phyloP scores from a whole-genome alignment of 2,113 vertebrate species.

The Narcine bancroftii region DNA sequence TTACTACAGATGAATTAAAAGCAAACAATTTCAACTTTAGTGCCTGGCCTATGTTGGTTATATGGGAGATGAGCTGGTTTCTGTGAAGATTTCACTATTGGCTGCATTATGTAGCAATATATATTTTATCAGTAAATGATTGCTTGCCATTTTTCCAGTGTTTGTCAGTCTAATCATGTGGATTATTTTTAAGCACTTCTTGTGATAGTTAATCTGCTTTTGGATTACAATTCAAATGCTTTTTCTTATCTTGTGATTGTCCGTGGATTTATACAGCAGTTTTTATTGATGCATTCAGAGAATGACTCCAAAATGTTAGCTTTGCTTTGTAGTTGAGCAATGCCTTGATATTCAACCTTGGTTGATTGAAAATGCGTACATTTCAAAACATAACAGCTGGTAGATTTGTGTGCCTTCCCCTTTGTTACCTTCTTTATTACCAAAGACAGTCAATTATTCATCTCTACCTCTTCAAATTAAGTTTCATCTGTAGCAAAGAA shows the following conservation, averaged over 20 bases:
- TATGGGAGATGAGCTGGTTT: slow-evolving; percentile 62
- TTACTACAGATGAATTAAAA: not conserved
- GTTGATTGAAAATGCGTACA: no score
- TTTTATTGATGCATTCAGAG: not conserved
- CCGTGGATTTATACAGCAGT: not conserved
- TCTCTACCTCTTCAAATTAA: not conserved
- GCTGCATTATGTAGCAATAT: slow-evolving; percentile 61
- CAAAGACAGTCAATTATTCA: not conserved
- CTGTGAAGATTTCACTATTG: slow-evolving; percentile 80
- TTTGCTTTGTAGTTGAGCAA: not conserved
- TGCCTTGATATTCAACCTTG: not conserved
- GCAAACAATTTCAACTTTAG: not conserved
- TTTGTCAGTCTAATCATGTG: not conserved
- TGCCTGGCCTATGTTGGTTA: not conserved
- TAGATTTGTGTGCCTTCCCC: no score
- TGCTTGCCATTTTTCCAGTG: no score
- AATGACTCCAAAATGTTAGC: not conserved
- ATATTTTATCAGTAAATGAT: not conserved
- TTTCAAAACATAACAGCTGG: not conserved
- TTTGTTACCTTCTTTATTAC: not conserved
- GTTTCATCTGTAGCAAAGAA: not conserved
- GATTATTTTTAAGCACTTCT: not conserved
- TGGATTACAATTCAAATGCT: not conserved
- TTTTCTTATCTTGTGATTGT: not conserved
- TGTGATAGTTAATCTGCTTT: not conserved